Evolutionary conservation across 2,888 invertebrate genomes (phyloP), one percentile per base, ranked within the genome.

Genomic region (Sarcophaga variegata): DNA sequence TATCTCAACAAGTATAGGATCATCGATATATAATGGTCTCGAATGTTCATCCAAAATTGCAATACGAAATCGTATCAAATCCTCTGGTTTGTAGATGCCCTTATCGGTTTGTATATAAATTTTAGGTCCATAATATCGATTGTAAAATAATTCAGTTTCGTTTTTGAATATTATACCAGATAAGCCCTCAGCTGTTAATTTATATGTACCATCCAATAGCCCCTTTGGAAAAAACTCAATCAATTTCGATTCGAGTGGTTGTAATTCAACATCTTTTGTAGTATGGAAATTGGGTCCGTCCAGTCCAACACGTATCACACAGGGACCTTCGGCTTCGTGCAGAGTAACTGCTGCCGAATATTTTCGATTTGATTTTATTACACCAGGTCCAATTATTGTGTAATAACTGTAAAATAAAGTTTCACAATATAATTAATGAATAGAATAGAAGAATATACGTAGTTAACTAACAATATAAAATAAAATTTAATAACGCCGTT

Each of bases 51-150:
- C 96, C 70, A 97, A 94, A 20, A 97, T 95, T 27, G 98, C 93
- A 11, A 97, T 89, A 11, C 93, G 90, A 93, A 98, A 98, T 93
- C 96, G 95, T 47, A 99, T 96, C 89, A 95, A 95, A 92, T 96
- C 96, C 14, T 96, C 96, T 0, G 98, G 98, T 92, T 98, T 97
- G 93, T 98, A 99, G 88, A 98, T 49, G 49, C 4, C 49, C 14
- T 49, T 49, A 49, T 49, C 49, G 14, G 49, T 49, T 49, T 49
- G 49, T 96, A 98, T 95, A 91, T 98, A 97, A n/a, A 97, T 95
- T 14, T 97, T 97, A 8, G 90, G 88, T 74, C 89, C 89, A 91
- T 98, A 97, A 88, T 96, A 37, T 37, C 37, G 37, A 37, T 96
- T 97, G 71, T 95, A 94, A 72, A 98, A 25, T 25, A 64, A 92